Evolutionary conservation across 2,113 vertebrate genomes (phyloP), one percentile per base, ranked within the genome.

Genomic region (Tor tambroides): DNA sequence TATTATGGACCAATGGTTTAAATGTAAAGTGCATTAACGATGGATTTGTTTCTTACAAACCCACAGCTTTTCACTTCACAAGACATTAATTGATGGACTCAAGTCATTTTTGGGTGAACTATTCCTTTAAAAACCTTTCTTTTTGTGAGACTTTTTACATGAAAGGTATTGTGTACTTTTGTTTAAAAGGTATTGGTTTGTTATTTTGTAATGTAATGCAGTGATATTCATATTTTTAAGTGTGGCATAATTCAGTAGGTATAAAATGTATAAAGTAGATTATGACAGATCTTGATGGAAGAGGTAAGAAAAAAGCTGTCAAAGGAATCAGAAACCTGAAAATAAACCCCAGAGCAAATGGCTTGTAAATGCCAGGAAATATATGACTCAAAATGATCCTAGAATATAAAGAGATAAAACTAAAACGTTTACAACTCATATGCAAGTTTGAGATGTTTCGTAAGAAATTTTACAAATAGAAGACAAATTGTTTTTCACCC

Each of bases 401-500:
- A 65, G 63, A 67, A 67, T 28, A 46, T n/a, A 75, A 74, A 74
- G 10, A 9, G 10, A 74, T 23, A 59, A 59, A 59, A 23, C 54
- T 59, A 23, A 15, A 23, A 74, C 12, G 32, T 74, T 11, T 23
- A 5, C 75, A 10, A 2, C 75, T 51, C 15, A 77, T 19, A 56
- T 72, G 43, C 2, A 56, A 78, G 30, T 61, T 14, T 61, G 23
- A 61, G 23, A 80, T 11, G 15, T 79, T 74, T 80, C n/a, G 28
- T 51, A 38, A 76, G 80, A 67, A 32, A 67, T 82, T 80, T 14
- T 77, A 28, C 59, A 15, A 30, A n/a, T 21, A 51, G 69, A 69
- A 85, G 78, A 76, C 17, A 21, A 28, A 81, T 65, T 67, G 71
- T 54, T 82, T 85, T 74, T 85, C 54, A 65, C 28, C 56, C 28